Evolutionary conservation across 2,113 vertebrate species (phyloP), one percentile per base, ranked within the genome.

Genomic region (Suncus etruscus): DNA sequence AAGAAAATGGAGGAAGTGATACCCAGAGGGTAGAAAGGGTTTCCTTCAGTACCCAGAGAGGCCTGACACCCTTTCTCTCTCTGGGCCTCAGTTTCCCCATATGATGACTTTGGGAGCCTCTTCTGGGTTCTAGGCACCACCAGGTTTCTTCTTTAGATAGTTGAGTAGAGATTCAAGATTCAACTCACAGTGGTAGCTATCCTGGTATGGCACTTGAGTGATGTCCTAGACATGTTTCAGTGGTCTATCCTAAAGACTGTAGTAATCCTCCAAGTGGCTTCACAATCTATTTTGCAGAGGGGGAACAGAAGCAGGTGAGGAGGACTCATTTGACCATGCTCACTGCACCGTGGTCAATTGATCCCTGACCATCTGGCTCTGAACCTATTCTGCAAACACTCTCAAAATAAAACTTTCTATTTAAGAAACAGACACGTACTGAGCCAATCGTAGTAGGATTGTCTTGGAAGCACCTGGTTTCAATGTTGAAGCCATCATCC

Each of bases 31-130:
- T 3, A 69, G 51, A 32, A 18, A 45, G 24, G 14, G 16, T 58
- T 39, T 32, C 66, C 61, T 63, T 54, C 14, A 6, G 8, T 27
- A 25, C 74, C 69, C 85, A 20, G 4, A 31, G 24, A 78, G 82
- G 14, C 75, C 70, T 20, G 51, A 76, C 31, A 20, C 11, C 0
- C 25, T 51, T 24, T 29, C 70, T 51, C n/a, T 79, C 4, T 15
- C 68, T 16, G 24, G 45, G 48, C 50, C 87, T 92, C 45, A 9
- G 72, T 84, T 82, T 91, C 70, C 50, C 70, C 24, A 45, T 47
- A 50, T 89, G 47, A 65, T 54, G 14, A 20, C 3, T 1, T 0
- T 18, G 11, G 16, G 14, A 32, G 39, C n/a, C 69, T 47, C 27
- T 18, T 82, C 24, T 18, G 25, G 87, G 22, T 29, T 39, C 45